A percentile compares a stretch with the other conserved stretches of the same genome.
Conservation (phyloP, 2,888 invertebrate genomes). For the Petrolisthes cinctipes region DNA sequence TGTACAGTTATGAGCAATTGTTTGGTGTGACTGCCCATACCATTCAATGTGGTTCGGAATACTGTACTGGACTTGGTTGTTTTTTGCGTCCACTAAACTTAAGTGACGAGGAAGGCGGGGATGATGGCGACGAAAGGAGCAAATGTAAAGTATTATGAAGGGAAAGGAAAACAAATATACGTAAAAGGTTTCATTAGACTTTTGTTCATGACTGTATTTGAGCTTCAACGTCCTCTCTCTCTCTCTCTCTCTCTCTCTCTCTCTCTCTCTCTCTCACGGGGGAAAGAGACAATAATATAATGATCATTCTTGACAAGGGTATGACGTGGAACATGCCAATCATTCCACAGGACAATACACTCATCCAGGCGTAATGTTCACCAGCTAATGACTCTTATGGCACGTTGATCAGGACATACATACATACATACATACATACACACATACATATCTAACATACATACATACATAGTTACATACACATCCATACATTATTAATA, state of each 20-base stretch:
- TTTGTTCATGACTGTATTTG: background rate
- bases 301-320: too few relatives aligned
- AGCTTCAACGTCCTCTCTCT: background rate
- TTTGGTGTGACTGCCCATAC: background rate
- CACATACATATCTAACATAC: background rate
- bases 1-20: too few relatives aligned
- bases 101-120: too few relatives aligned
- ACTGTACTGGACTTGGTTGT: background rate
- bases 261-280: slow-evolving; percentile 6
- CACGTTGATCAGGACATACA: background rate
- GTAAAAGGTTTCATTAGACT: background rate
- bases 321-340: too few relatives aligned
- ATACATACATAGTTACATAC: too few relatives aligned
- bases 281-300: too few relatives aligned
- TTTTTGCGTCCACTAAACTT: too few relatives aligned
- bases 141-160: background rate
- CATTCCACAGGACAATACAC: too few relatives aligned
- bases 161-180: background rate
- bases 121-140: background rate
- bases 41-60: background rate
- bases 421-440: background rate
- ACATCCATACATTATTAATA: too few relatives aligned
- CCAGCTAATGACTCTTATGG: background rate
- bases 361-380: background rate
- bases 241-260: background rate